A percentile compares a stretch with the other conserved stretches of the same genome.
Conservation (phyloP, 2,113 vertebrate species). For the Cnemophilus loriae region DNA sequence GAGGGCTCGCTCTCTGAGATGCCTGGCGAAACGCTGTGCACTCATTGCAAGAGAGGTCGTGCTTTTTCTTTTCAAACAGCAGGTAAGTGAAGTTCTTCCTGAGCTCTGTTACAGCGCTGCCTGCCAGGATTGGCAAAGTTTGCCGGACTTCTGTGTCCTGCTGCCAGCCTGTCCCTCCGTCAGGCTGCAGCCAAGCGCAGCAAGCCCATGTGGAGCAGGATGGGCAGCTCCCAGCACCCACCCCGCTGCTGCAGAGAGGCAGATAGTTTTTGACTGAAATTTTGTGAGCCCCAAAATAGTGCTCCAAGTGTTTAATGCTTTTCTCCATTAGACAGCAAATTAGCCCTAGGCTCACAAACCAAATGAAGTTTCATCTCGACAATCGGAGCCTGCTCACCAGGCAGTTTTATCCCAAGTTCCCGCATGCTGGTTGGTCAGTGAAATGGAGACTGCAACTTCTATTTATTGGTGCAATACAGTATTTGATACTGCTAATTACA, state of each 20-base stretch:
- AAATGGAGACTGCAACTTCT: conserved; percentile 65
- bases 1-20: neutral
- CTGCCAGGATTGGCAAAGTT: neutral
- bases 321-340: conserved; percentile 69
- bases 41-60: neutral
- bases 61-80: neutral
- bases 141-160: neutral
- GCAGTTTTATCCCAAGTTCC: conserved; percentile 73
- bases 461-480: conserved; percentile 72
- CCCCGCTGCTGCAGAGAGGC: neutral
- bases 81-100: neutral
- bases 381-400: conserved; percentile 23
- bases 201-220: neutral
- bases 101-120: neutral
- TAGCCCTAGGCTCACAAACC: conserved; percentile 51
- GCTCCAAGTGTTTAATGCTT: conserved; percentile 49
- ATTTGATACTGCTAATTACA: conserved; percentile 76
- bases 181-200: neutral
- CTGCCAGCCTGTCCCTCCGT: neutral
- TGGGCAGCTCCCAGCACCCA: neutral
- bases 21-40: neutral
- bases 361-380: conserved; percentile 43
- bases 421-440: conserved; percentile 68
- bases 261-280: conserved; percentile 53
- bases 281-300: conserved; percentile 61